phyloP scores from a whole-genome alignment of 2,113 vertebrate genomes.

The Periophthalmodon schlosseri region DNA sequence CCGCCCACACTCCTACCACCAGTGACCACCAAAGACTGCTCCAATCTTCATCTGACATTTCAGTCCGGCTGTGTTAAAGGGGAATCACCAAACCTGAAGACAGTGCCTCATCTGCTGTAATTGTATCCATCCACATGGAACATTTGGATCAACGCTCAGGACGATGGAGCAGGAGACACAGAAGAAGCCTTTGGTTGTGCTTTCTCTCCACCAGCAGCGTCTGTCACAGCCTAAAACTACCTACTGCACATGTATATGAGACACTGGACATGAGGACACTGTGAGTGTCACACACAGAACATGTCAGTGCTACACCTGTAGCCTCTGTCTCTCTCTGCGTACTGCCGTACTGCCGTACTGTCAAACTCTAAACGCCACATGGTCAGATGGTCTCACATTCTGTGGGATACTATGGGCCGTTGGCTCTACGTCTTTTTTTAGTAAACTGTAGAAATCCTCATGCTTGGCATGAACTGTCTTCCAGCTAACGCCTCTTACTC shows the following conservation, averaged over 20 bases:
- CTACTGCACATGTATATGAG: conserved; percentile 12
- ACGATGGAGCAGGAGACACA: conserved; percentile 42
- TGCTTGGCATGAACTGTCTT: conserved; percentile 61
- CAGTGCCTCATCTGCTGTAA: conserved; percentile 77
- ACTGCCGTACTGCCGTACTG: not conserved
- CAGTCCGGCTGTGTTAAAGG: conserved; percentile 19
- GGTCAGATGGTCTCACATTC: conserved; percentile 4
- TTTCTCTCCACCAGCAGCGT: conserved; percentile 76
- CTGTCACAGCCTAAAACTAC: conserved; percentile 25
- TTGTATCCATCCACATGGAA: conserved; percentile 49
- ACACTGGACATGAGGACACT: conserved; percentile 7
- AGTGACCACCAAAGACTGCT: conserved; percentile 72
- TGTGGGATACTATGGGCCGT: conserved; percentile 38
- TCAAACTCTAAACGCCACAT: conserved; percentile 4
- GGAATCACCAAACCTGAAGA: conserved; percentile 69
- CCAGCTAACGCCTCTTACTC: conserved; percentile 28
- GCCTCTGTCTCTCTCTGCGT: conserved; percentile 19
- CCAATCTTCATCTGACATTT: conserved; percentile 35
- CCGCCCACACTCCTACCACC: conserved; percentile 80
- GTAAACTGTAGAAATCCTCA: conserved; percentile 7
- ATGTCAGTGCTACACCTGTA: conserved; percentile 10
- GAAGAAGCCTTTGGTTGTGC: conserved; percentile 80
- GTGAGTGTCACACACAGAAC: conserved; percentile 10
- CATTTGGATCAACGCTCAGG: conserved; percentile 78
- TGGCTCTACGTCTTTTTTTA: conserved; percentile 24